Conservation (phyloP, 2,113 vertebrate species). For the Tauraco erythrolophus region DNA sequence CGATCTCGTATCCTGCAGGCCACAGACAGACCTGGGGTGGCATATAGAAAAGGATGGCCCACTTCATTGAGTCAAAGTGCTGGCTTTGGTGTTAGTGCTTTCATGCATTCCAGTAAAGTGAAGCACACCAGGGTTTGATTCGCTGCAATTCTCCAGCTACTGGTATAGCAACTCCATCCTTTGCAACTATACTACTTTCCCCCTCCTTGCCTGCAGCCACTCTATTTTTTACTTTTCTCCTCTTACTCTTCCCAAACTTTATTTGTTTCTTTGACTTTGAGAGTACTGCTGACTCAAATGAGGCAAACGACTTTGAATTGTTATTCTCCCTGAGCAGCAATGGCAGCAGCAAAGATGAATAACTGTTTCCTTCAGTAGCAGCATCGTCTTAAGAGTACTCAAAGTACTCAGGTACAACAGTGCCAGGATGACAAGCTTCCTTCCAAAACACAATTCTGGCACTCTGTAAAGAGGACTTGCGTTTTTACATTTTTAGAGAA, state of each 20-base stretch:
- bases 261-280: not conserved
- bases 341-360: not conserved
- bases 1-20: not conserved
- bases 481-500: not conserved
- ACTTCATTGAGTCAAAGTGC: not conserved
- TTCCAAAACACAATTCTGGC: not conserved
- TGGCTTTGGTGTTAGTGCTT: not conserved
- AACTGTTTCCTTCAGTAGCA: not conserved
- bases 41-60: accelerated
- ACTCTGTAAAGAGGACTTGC: not conserved
- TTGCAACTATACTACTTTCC: not conserved
- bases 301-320: not conserved
- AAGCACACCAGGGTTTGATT: not conserved
- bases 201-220: not conserved
- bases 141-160: not conserved
- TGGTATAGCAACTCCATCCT: not conserved
- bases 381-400: not conserved
- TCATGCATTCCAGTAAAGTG: not conserved
- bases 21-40: not conserved
- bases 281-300: not conserved
- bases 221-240: not conserved
- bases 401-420: not conserved
- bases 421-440: not conserved
- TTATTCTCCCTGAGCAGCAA: not conserved
- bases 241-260: not conserved